Evolutionary conservation across 2,888 invertebrate species (phyloP).

Genomic region (Caenorhabditis japonica): DNA sequence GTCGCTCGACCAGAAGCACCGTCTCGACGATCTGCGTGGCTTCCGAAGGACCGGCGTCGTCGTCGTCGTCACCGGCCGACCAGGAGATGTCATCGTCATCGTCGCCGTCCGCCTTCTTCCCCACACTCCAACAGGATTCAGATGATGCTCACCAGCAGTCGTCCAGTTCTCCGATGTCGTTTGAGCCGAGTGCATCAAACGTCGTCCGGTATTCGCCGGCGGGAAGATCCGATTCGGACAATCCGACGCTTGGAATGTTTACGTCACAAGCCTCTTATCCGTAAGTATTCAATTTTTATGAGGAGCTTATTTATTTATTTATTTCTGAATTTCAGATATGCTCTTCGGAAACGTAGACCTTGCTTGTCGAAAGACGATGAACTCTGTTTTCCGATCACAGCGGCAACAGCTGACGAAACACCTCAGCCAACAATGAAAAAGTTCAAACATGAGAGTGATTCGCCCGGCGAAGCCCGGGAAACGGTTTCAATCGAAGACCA

Average conservation of each 20-base stretch:
- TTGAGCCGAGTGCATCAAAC: too few relatives aligned
- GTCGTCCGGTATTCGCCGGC: conserved; percentile 16
- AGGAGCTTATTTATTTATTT: neutral
- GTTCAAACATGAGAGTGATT: conserved; percentile 69
- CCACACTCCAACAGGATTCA: neutral
- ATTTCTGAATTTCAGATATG: conserved; percentile 50
- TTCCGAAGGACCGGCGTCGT: conserved; percentile 37
- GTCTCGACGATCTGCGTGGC: conserved; percentile 31
- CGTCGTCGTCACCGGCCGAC: conserved; percentile 25
- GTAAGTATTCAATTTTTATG: conserved; percentile 1
- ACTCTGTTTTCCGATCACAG: conserved; percentile 68
- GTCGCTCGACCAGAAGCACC: conserved; percentile 36
- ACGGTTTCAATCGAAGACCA: conserved; percentile 33
- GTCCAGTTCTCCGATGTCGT: neutral
- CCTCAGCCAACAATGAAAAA: conserved; percentile 69
- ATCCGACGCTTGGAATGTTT: conserved; percentile 34
- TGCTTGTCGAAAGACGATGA: conserved; percentile 72
- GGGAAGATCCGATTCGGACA: conserved; percentile 17
- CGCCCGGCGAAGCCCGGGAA: conserved; percentile 75
- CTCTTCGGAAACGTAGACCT: conserved; percentile 65
- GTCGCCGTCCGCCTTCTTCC: conserved; percentile 29
- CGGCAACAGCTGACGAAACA: conserved; percentile 75
- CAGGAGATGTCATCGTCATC: conserved; percentile 42
- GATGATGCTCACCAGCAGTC: conserved; percentile 13
- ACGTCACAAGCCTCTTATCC: conserved; percentile 15